A percentile compares a stretch with the other conserved stretches of the same genome.
Evolutionary conservation across 1,140 invertebrate genomes (phyloP).

Genomic region (Maniola jurtina): DNA sequence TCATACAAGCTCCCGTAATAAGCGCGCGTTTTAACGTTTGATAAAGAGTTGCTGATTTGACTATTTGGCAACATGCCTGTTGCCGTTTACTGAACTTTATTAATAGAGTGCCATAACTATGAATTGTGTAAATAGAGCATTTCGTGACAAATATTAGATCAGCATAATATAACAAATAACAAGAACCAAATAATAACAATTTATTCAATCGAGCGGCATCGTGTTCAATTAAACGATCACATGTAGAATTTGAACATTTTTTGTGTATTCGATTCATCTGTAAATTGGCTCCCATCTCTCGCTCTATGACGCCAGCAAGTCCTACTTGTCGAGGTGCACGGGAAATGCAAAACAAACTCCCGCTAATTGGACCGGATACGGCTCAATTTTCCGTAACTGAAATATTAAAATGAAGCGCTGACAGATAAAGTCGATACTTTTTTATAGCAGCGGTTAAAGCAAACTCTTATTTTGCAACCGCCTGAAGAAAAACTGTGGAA

Average conservation of each 20-base stretch:
- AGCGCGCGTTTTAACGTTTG: too few species aligned
- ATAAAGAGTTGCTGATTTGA: too few species aligned
- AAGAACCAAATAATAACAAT: too few species aligned
- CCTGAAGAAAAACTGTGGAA: conserved; percentile 11
- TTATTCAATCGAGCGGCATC: too few species aligned
- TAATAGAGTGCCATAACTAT: too few species aligned
- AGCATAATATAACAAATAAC: too few species aligned
- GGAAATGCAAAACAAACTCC: conserved; percentile 66
- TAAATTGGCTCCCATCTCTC: not conserved
- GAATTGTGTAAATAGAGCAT: too few species aligned
- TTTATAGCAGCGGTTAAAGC: conserved; percentile 18
- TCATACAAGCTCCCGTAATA: too few species aligned
- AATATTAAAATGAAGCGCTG: conserved; percentile 31
- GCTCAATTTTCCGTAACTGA: conserved; percentile 40
- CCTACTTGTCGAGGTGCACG: conserved; percentile 44
- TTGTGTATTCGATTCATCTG: not conserved
- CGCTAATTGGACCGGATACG: conserved; percentile 58
- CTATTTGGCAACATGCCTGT: too few species aligned
- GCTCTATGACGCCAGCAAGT: not conserved
- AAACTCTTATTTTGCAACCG: conserved; percentile 20
- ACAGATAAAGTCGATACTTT: conserved; percentile 28
- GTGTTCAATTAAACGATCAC: too few species aligned
- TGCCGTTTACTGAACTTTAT: too few species aligned
- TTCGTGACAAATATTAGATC: too few species aligned
- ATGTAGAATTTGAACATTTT: not conserved